Percentiles rank a stretch among this genome's conserved stretches.
phyloP scores from a whole-genome alignment of 2,797 vertebrate species.

The Anableps anableps region DNA sequence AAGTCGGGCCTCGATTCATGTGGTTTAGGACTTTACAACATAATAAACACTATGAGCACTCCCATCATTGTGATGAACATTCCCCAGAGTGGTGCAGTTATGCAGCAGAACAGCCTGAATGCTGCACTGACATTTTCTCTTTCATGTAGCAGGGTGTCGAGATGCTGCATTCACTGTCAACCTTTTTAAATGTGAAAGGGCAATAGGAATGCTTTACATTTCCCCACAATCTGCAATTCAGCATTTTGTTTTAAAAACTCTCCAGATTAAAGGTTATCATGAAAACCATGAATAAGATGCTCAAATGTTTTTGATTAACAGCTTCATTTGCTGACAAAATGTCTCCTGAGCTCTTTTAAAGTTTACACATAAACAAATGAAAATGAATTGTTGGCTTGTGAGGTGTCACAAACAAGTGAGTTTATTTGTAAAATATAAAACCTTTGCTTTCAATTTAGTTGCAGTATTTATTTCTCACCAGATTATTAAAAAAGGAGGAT shows the following conservation, averaged over 20 bases:
- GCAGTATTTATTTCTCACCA: constrained; percentile 18
- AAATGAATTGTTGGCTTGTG: constrained; percentile 8
- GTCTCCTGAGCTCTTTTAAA: background rate
- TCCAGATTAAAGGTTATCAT: background rate
- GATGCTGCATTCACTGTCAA: background rate
- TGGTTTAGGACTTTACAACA: background rate
- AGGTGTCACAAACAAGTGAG: background rate
- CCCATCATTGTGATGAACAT: constrained; percentile 20
- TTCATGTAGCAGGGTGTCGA: background rate
- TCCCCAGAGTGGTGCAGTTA: constrained; percentile 1
- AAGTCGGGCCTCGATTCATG: background rate
- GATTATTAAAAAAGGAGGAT: background rate
- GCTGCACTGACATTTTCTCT: background rate
- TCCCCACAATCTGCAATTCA: background rate
- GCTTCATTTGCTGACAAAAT: background rate
- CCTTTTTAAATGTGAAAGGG: constrained; percentile 8
- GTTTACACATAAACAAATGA: constrained; percentile 18
- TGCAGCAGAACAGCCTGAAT: background rate
- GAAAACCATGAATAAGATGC: background rate
- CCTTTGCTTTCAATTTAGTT: constrained; percentile 1
- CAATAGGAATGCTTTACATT: constrained; percentile 9
- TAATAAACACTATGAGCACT: background rate
- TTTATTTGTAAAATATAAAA: constrained; percentile 15
- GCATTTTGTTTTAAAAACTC: background rate
- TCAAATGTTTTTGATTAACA: background rate